Conservation (phyloP, 2,797 vertebrate species). For the Melanotaenia pygmaea region DNA sequence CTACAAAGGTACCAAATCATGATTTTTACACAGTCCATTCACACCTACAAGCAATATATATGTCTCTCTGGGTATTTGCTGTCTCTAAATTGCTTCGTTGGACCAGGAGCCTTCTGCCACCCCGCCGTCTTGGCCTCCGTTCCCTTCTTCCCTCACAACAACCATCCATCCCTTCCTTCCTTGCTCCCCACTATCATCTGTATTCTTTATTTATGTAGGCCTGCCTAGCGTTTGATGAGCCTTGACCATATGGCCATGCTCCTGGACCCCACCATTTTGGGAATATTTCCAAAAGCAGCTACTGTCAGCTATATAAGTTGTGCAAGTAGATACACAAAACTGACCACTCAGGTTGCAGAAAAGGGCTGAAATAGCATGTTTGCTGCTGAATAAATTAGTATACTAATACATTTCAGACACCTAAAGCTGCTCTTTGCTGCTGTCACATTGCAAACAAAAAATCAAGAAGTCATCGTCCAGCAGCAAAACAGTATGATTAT, state of each 20-base stretch:
- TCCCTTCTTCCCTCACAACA: slow-evolving; percentile 59
- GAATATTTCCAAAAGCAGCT: slow-evolving; percentile 70
- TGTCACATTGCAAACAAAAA: slow-evolving; percentile 3
- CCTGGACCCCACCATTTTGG: slow-evolving; percentile 69
- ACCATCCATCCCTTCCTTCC: slow-evolving; percentile 33
- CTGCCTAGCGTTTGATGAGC: slow-evolving; percentile 75
- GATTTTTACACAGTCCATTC: slow-evolving; percentile 22
- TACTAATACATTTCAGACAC: slow-evolving; percentile 5
- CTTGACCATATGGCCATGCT: slow-evolving; percentile 78
- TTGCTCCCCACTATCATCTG: slow-evolving; percentile 61
- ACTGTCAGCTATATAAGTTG: slow-evolving; percentile 60
- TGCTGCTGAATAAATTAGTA: slow-evolving; percentile 3
- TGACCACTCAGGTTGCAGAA: slow-evolving; percentile 20
- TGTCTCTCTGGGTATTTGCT: slow-evolving; percentile 12
- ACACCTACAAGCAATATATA: slow-evolving; percentile 6
- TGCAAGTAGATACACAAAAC: slow-evolving; percentile 36
- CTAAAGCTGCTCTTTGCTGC: slow-evolving; percentile 6
- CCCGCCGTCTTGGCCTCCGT: slow-evolving; percentile 51
- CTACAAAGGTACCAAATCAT: slow-evolving; percentile 34
- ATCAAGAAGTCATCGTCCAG: slow-evolving; percentile 11
- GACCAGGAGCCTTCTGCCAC: slow-evolving; percentile 48
- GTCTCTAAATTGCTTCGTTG: slow-evolving; percentile 32
- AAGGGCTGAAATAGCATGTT: slow-evolving; percentile 7
- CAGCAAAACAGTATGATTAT: slow-evolving; percentile 22
- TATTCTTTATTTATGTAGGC: slow-evolving; percentile 74